These are phyloP conservation scores for Archips xylosteana DNA, from an alignment of 2,888 invertebrate species.

Conservation along the genomic window DNA sequence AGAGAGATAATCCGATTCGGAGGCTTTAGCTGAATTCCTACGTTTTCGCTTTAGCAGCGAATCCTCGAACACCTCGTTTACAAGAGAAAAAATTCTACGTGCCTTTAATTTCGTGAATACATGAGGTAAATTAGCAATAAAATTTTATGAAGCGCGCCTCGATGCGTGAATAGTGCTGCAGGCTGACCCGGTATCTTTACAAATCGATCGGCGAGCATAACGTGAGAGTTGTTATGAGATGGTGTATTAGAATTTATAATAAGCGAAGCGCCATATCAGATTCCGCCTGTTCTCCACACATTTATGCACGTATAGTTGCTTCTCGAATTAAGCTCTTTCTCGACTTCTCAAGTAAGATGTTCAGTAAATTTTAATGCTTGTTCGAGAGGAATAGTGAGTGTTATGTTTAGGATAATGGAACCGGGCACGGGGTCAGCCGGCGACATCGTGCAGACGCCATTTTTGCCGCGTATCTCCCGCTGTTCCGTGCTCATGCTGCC, in stretches of 20 bases:
- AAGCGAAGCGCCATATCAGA: constrained; percentile 56
- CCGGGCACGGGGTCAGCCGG: constrained; percentile 59
- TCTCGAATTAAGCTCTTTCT: neutral
- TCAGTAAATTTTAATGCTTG: neutral
- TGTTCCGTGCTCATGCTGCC: constrained; percentile 57
- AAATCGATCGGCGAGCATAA: constrained; percentile 63
- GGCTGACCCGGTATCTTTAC: constrained; percentile 65
- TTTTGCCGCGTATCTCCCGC: constrained; percentile 69
- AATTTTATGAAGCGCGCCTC: constrained; percentile 55
- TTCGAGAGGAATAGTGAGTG: constrained; percentile 43
- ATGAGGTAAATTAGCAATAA: constrained; percentile 64
- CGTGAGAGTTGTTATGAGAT: constrained; percentile 56
- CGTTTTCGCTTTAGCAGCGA: constrained; percentile 58
- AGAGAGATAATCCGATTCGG: constrained; percentile 58
- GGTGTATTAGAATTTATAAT: constrained; percentile 69
- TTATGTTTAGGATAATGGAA: constrained; percentile 66
- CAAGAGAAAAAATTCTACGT: constrained; percentile 44
- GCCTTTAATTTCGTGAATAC: constrained; percentile 45
- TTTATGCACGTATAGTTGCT: neutral
- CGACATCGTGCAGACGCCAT: constrained; percentile 75
- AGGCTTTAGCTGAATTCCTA: constrained; percentile 55
- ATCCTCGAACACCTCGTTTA: constrained; percentile 50
- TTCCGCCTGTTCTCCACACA: constrained; percentile 64
- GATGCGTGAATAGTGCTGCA: constrained; percentile 49
- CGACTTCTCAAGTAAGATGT: neutral